A percentile compares a stretch with the other conserved stretches of the same genome.
Conservation (phyloP, 1,140 invertebrate species). For the Drosophila novamexicana region DNA sequence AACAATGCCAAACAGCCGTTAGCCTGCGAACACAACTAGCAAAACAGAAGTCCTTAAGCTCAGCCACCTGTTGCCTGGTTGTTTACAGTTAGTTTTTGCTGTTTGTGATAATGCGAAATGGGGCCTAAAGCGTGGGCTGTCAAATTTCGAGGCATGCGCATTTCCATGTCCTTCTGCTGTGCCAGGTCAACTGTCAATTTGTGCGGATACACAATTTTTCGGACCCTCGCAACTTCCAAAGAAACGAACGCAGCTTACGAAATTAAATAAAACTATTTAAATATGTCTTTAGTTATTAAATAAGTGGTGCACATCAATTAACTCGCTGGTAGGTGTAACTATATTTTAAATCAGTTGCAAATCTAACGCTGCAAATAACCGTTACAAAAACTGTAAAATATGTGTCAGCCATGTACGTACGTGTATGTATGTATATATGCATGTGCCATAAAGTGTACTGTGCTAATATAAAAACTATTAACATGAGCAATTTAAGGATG, state of each 20-base stretch:
- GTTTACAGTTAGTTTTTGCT: slow-evolving; percentile 15
- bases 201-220: slow-evolving; percentile 77
- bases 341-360: neutral
- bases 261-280: slow-evolving; percentile 30
- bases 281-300: slow-evolving; percentile 48
- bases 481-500: neutral
- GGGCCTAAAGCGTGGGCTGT: slow-evolving; percentile 56
- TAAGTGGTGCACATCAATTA: slow-evolving; percentile 20
- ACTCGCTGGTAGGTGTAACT: slow-evolving; percentile 40
- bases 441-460: neutral
- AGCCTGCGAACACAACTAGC: slow-evolving; percentile 10
- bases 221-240: slow-evolving; percentile 71
- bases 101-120: slow-evolving; percentile 50
- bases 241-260: slow-evolving; percentile 19
- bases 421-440: too few relatives aligned
- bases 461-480: neutral
- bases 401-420: neutral
- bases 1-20: slow-evolving; percentile 57
- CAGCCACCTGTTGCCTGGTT: slow-evolving; percentile 49
- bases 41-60: slow-evolving; percentile 20
- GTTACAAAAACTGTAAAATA: neutral
- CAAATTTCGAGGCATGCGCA: slow-evolving; percentile 63
- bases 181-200: slow-evolving; percentile 63
- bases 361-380: neutral
- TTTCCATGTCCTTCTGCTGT: slow-evolving; percentile 43